Conservation (phyloP, 1,140 invertebrate species). For the Drosophila sp. region DNA sequence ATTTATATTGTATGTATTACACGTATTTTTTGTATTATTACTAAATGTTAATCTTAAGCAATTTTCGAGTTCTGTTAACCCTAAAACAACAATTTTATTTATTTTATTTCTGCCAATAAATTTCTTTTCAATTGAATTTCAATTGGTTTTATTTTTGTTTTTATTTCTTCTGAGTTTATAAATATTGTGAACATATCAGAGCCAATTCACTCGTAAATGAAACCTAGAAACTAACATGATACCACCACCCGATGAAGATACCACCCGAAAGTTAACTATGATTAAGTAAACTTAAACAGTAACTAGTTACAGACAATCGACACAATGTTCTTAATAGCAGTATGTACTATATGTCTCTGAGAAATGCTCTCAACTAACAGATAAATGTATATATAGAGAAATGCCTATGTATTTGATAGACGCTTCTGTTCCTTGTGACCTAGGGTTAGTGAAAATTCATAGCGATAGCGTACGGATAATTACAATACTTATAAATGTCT, state of each 20-base stretch:
- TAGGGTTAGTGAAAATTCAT: conserved; percentile 70
- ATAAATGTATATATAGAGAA: conserved; percentile 35
- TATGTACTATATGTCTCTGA: conserved; percentile 26
- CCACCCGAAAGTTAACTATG: conserved; percentile 59
- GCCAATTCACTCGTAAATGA: conserved; percentile 54
- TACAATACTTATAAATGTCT: conserved; percentile 22
- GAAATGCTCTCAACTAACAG: conserved; percentile 11
- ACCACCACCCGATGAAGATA: conserved; percentile 60
- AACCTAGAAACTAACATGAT: conserved; percentile 58
- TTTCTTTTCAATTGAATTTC: conserved; percentile 56
- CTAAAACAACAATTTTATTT: conserved; percentile 63
- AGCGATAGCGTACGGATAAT: conserved; percentile 12
- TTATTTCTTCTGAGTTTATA: neutral
- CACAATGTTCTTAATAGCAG: conserved; percentile 36
- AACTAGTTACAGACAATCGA: conserved; percentile 78
- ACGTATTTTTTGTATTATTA: conserved; percentile 78
- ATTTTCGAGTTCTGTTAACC: conserved; percentile 76
- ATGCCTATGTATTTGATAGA: conserved; percentile 49
- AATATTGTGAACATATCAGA: conserved; percentile 51
- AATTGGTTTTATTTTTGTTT: conserved; percentile 21
- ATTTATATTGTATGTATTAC: conserved; percentile 61
- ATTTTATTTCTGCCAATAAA: conserved; percentile 76
- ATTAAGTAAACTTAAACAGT: conserved; percentile 60
- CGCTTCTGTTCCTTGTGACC: conserved; percentile 71
- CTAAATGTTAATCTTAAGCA: conserved; percentile 69